Evolutionary conservation across 2,888 invertebrate genomes (phyloP).

Genomic region (Stenolophus ochropezus): DNA sequence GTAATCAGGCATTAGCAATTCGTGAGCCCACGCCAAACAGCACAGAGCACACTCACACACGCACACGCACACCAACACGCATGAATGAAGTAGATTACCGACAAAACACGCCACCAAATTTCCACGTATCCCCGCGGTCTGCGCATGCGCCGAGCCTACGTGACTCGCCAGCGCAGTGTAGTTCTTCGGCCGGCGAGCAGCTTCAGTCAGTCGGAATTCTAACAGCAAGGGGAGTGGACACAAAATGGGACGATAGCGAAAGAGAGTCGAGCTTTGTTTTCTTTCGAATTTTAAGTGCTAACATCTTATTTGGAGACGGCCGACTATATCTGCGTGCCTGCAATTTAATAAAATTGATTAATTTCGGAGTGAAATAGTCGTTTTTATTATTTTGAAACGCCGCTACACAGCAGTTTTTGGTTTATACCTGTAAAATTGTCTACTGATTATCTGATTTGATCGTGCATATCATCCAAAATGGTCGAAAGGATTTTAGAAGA

Average conservation of each 20-base stretch:
- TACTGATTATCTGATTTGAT: conserved; percentile 34
- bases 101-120: conserved; percentile 57
- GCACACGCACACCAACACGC: conserved; percentile 35
- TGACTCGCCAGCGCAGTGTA: conserved; percentile 33
- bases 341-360: conserved; percentile 57
- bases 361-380: conserved; percentile 52
- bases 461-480: conserved; percentile 71
- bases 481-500: conserved; percentile 82
- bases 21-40: conserved; percentile 21
- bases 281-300: conserved; percentile 60
- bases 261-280: conserved; percentile 57
- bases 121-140: conserved; percentile 37
- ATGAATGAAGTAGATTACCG: conserved; percentile 58
- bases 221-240: conserved; percentile 69
- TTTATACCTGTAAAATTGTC: conserved; percentile 49
- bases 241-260: conserved; percentile 70
- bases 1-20: conserved; percentile 50
- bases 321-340: conserved; percentile 55
- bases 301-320: conserved; percentile 60
- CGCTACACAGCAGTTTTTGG: conserved; percentile 47
- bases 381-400: conserved; percentile 54
- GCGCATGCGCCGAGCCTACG: conserved; percentile 57
- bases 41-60: neutral
- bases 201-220: conserved; percentile 71
- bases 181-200: conserved; percentile 3